Conservation (phyloP, 2,888 invertebrate species). For the Xestoiulus laeticollis region DNA sequence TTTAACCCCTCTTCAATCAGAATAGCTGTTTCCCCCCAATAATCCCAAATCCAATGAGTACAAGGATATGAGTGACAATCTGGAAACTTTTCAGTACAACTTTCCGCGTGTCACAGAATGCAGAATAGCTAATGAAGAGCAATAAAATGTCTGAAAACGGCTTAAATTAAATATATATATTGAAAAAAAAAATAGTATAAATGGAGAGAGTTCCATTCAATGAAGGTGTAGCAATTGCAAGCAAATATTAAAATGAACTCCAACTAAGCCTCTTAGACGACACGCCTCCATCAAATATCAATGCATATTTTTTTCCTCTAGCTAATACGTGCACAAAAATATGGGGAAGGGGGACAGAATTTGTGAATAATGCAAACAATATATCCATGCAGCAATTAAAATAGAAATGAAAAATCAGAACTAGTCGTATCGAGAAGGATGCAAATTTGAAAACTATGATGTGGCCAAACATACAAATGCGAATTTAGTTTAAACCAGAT, state of each 20-base stretch:
- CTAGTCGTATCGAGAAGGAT: too few relatives aligned
- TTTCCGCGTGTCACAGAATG: not conserved
- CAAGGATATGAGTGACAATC: not conserved
- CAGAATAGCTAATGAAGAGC: not conserved
- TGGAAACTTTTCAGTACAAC: not conserved
- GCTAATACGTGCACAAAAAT: not conserved
- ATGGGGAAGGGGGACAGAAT: not conserved
- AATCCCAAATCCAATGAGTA: not conserved
- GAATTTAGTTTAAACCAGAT: not conserved
- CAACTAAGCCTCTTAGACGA: not conserved
- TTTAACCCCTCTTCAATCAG: constrained; percentile 31
- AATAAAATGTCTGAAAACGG: not conserved
- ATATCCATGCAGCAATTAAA: not conserved
- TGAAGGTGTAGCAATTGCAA: too few relatives aligned
- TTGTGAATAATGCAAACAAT: not conserved
- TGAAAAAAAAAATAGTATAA: not conserved
- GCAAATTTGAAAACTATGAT: not conserved
- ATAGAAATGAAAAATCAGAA: not conserved
- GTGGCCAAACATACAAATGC: not conserved
- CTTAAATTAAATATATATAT: not conserved
- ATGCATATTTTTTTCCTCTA: not conserved
- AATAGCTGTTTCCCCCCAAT: not conserved
- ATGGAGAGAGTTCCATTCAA: not conserved
- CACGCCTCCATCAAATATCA: not conserved
- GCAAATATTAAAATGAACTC: not conserved